A percentile compares a stretch with the other conserved stretches of the same genome.
Conservation (phyloP, 2,888 invertebrate species). For the Acrobeloides nanus region DNA sequence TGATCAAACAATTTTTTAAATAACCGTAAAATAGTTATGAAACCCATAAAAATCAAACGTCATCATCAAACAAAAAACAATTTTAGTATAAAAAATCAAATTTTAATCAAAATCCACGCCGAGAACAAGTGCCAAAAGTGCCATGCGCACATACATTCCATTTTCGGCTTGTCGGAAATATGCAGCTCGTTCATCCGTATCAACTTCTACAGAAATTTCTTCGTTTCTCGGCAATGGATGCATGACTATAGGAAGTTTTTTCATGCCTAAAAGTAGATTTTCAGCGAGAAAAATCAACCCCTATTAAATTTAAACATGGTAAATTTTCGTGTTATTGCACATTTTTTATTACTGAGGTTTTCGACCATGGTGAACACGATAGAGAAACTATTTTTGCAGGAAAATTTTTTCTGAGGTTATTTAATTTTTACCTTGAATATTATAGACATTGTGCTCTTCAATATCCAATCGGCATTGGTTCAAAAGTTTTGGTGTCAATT, state of each 20-base stretch:
- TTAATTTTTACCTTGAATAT: too few relatives aligned
- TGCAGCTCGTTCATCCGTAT: slow-evolving; percentile 88
- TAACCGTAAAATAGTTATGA: not conserved
- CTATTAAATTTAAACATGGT: too few relatives aligned
- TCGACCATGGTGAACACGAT: too few relatives aligned
- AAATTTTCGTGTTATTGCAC: too few relatives aligned
- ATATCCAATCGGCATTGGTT: slow-evolving; percentile 62
- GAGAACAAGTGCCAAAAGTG: slow-evolving; percentile 80
- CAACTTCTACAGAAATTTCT: slow-evolving; percentile 89
- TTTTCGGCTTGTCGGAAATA: slow-evolving; percentile 97
- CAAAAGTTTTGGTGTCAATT: slow-evolving; percentile 90
- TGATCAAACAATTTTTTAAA: not conserved
- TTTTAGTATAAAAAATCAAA: slow-evolving; percentile 1
- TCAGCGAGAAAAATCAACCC: too few relatives aligned
- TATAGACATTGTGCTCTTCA: too few relatives aligned
- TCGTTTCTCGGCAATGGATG: slow-evolving; percentile 89
- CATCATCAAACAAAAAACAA: not conserved
- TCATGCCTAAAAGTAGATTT: too few relatives aligned
- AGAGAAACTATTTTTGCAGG: too few relatives aligned
- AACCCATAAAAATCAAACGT: not conserved
- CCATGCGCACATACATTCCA: slow-evolving; percentile 97
- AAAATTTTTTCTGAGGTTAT: too few relatives aligned
- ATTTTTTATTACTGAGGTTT: too few relatives aligned
- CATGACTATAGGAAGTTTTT: slow-evolving; percentile 62
- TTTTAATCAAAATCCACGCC: slow-evolving; percentile 56